phyloP scores from a whole-genome alignment of 2,113 vertebrate species.

The Agelaius phoeniceus region DNA sequence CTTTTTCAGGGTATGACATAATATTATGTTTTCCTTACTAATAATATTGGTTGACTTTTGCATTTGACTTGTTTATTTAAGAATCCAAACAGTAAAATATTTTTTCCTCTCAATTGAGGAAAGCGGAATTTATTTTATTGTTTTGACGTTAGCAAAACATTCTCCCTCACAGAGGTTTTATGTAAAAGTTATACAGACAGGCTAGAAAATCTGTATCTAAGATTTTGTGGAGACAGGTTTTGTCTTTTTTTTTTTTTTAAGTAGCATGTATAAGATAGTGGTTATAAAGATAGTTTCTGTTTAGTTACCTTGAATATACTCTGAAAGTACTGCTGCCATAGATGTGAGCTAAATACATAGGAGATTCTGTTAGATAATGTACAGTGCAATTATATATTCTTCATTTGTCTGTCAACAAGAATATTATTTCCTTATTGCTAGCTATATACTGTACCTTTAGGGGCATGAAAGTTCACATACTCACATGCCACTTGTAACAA shows the following conservation, averaged over 20 bases:
- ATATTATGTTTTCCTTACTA: background rate
- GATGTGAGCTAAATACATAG: background rate
- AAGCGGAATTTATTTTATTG: background rate
- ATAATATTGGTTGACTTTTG: background rate
- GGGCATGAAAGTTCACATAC: background rate
- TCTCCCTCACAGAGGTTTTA: background rate
- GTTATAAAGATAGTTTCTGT: background rate
- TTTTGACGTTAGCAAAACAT: background rate
- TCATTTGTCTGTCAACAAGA: background rate
- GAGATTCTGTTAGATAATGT: background rate
- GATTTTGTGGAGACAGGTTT: background rate
- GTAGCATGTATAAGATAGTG: background rate
- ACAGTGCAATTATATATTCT: background rate
- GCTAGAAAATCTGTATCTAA: background rate
- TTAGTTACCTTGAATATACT: background rate
- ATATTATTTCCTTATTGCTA: background rate
- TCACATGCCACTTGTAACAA: background rate
- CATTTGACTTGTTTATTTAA: slow-evolving; percentile 1
- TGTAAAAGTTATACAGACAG: background rate
- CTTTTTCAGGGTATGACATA: slow-evolving; percentile 15
- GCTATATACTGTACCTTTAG: background rate
- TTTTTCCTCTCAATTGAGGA: background rate
- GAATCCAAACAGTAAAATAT: background rate
- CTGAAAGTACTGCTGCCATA: background rate
- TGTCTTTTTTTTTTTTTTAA: background rate